Percentiles rank a stretch among this genome's conserved stretches.
phyloP scores from a whole-genome alignment of 2,797 vertebrate genomes.

The Schizopygopsis malacanthus region DNA sequence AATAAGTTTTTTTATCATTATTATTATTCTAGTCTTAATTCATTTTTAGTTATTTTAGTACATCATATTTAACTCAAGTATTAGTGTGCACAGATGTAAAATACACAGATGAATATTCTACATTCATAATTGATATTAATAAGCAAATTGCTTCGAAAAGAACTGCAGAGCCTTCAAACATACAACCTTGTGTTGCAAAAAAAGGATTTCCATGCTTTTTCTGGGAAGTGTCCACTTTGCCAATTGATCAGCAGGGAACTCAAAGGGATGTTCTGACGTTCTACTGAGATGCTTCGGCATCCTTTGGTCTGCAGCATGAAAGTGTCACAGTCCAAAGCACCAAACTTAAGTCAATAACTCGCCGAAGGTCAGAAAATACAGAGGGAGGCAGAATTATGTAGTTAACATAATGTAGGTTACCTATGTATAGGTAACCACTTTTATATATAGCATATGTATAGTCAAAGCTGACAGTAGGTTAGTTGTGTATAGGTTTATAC shows the following conservation, averaged over 20 bases:
- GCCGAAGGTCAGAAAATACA: constrained; percentile 60
- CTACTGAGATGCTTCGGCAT: constrained; percentile 43
- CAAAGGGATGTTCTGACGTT: constrained; percentile 37
- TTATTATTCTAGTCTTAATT: neutral
- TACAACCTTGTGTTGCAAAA: neutral
- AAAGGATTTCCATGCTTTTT: neutral
- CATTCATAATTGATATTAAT: neutral
- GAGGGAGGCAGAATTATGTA: constrained; percentile 5
- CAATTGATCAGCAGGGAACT: constrained; percentile 60
- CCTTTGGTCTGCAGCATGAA: constrained; percentile 57
- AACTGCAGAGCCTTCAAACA: neutral
- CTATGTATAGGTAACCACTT: too few relatives aligned
- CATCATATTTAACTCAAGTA: neutral
- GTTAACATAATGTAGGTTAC: too few relatives aligned
- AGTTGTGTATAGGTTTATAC: too few relatives aligned
- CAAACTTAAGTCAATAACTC: constrained; percentile 59
- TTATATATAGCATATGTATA: too few relatives aligned
- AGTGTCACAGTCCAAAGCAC: constrained; percentile 28
- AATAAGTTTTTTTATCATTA: neutral
- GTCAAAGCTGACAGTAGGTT: too few relatives aligned
- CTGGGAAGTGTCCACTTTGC: constrained; percentile 29
- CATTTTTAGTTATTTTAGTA: neutral
- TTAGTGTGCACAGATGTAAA: neutral
- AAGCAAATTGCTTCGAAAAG: neutral
- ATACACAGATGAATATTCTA: neutral